Evolutionary conservation across 2,113 vertebrate species (phyloP), one percentile per base, ranked within the genome.

Genomic region (Rhynchomys soricoides): DNA sequence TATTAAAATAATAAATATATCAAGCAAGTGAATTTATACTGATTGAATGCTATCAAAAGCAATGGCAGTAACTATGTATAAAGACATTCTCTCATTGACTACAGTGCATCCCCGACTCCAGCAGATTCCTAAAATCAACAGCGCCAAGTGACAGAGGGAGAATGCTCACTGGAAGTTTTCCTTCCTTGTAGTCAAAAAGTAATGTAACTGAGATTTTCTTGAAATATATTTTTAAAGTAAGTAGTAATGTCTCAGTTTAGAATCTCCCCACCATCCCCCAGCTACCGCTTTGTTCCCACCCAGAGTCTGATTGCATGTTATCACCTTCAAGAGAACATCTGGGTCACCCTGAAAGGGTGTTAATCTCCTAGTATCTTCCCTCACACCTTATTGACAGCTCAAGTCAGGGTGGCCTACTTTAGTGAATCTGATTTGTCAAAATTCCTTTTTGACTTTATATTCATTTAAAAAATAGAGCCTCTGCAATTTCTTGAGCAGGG

Each of bases 251-350:
- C 4, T 22, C 22, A 21, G 52, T 86, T 89, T 94, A 96, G 97
- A 92, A 96, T 83, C 74, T 97, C 79, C 13, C 50, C 22, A 22
- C 89, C 79, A 55, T 50, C 71, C 22, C 71, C 71, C n/a, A 74
- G 78, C 3, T 0, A 74, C 82, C 82, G 92, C 78, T 92, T 83
- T 97, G 94, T 97, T 98, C 97, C 96, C 97, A 94, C 97, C 95
- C 90, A 0, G 22, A 17, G 83, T n/a, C 95, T 98, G 97, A 97
- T 93, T 96, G 73, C 64, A 52, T n/a, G 96, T 98, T 97, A 96
- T 97, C 98, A 98, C 98, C 97, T 98, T 98, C 97, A 89, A 52
- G 97, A 92, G 97, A 98, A 97, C 97, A 98, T 97, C 97, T 98
- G 97, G 98, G 98, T 98, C 97, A 98, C 95, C 88, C 87, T 97